phyloP scores from a whole-genome alignment of 2,113 vertebrate species.

The Cygnus buccinator region DNA sequence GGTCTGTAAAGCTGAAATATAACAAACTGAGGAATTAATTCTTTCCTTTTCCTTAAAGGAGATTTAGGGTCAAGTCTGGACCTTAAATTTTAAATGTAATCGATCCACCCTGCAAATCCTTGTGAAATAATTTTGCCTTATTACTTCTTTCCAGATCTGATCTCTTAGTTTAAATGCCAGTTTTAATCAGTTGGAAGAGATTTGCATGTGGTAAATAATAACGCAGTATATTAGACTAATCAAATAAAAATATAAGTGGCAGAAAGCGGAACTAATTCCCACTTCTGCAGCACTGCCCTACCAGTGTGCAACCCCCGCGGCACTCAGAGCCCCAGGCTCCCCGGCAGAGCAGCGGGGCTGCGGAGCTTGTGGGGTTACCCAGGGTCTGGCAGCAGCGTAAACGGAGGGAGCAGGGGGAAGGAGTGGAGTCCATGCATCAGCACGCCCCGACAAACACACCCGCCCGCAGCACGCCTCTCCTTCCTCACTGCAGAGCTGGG shows the following conservation, averaged over 20 bases:
- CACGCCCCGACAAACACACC: rapidly evolving
- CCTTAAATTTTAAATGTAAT: slow-evolving; percentile 18
- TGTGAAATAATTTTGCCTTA: slow-evolving; percentile 26
- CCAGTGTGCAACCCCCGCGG: rapidly evolving
- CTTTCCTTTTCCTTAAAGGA: slow-evolving; percentile 46
- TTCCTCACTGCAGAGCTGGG: background rate
- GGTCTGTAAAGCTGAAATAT: background rate
- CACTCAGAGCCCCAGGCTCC: rapidly evolving
- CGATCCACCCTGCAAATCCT: slow-evolving; percentile 14
- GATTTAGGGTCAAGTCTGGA: slow-evolving; percentile 15
- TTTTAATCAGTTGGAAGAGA: background rate
- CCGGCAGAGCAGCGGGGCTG: background rate
- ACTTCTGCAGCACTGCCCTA: background rate
- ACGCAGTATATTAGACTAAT: slow-evolving; percentile 18
- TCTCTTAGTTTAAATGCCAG: background rate
- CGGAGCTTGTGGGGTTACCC: background rate
- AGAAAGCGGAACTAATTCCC: background rate
- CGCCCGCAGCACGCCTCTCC: background rate
- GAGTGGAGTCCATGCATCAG: rapidly evolving
- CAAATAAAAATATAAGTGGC: background rate
- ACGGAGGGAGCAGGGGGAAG: background rate
- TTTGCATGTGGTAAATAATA: slow-evolving; percentile 46
- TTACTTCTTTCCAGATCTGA: slow-evolving; percentile 1
- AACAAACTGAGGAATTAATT: slow-evolving; percentile 44
- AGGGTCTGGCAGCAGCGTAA: background rate